These are phyloP conservation scores for Discoglossus pictus DNA, from an alignment of 2,797 vertebrate species.

Conservation along the genomic window DNA sequence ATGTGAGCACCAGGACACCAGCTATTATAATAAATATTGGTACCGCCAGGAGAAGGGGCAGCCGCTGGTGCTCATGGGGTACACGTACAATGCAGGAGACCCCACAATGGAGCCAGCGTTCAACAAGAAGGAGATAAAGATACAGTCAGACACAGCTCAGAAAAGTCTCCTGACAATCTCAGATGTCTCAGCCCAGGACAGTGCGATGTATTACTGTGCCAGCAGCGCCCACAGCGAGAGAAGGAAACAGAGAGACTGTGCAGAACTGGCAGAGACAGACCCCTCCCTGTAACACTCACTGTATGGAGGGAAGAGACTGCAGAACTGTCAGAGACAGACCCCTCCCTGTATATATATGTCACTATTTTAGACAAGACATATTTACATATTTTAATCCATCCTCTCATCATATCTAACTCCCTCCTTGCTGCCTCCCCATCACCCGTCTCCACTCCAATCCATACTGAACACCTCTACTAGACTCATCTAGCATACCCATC, in stretches of 20 bases:
- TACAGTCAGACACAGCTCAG: neutral
- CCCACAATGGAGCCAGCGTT: neutral
- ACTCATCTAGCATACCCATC: no score
- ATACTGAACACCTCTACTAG: no score
- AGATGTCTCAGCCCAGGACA: neutral
- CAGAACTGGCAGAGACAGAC: constrained; percentile 7
- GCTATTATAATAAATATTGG: constrained; percentile 6
- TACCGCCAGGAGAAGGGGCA: constrained; percentile 6
- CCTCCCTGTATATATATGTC: no score
- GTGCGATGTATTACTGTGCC: constrained; percentile 19
- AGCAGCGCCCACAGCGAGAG: constrained; percentile 17
- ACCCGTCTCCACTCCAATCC: no score
- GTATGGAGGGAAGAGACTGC: no score
- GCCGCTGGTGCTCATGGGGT: neutral
- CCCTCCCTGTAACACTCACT: neutral
- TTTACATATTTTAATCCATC: no score
- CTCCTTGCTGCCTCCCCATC: no score
- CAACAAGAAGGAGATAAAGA: neutral
- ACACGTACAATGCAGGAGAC: neutral
- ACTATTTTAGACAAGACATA: no score
- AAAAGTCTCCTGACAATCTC: neutral
- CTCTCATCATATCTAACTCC: no score
- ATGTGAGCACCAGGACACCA: constrained; percentile 13
- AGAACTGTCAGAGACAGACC: no score
- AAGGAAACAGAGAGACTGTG: neutral